These are phyloP conservation scores for Phania funesta DNA, from an alignment of 2,888 invertebrate species.

Conservation along the genomic window DNA sequence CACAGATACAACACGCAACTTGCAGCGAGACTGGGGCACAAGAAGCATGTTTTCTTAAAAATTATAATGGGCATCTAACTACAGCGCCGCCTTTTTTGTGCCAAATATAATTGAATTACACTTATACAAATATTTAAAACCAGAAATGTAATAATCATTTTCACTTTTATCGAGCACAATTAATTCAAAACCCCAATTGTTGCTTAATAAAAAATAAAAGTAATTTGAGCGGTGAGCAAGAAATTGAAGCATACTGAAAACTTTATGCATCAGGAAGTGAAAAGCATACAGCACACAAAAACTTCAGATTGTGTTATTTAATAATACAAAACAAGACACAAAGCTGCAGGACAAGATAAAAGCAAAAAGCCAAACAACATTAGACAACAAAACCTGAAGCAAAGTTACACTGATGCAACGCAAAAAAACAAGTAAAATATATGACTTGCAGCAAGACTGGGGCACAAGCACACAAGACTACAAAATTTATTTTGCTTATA, in stretches of 20 bases:
- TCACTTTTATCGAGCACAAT: constrained; percentile 5
- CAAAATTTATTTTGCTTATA: neutral
- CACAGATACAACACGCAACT: too few relatives aligned
- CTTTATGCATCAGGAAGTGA: constrained; percentile 63
- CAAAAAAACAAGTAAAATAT: neutral
- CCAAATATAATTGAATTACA: neutral
- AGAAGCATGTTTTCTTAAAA: neutral
- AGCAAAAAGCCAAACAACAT: constrained; percentile 24
- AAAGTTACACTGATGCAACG: constrained; percentile 26
- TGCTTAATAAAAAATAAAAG: constrained; percentile 59
- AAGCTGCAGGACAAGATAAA: constrained; percentile 55
- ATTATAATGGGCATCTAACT: neutral
- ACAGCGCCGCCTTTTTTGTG: constrained; percentile 1
- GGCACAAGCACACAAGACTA: constrained; percentile 62
- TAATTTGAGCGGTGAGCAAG: constrained; percentile 54
- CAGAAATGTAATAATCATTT: constrained; percentile 33
- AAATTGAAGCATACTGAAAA: constrained; percentile 42
- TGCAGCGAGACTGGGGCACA: too few relatives aligned
- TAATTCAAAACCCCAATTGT: constrained; percentile 40
- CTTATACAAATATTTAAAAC: constrained; percentile 21
- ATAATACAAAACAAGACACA: constrained; percentile 29
- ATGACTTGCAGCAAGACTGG: constrained; percentile 65
- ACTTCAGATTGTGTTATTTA: constrained; percentile 64
- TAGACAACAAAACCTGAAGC: constrained; percentile 50
- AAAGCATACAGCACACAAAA: constrained; percentile 41